Conservation (phyloP, 2,797 vertebrate species). For the Eulemur mongoz region DNA sequence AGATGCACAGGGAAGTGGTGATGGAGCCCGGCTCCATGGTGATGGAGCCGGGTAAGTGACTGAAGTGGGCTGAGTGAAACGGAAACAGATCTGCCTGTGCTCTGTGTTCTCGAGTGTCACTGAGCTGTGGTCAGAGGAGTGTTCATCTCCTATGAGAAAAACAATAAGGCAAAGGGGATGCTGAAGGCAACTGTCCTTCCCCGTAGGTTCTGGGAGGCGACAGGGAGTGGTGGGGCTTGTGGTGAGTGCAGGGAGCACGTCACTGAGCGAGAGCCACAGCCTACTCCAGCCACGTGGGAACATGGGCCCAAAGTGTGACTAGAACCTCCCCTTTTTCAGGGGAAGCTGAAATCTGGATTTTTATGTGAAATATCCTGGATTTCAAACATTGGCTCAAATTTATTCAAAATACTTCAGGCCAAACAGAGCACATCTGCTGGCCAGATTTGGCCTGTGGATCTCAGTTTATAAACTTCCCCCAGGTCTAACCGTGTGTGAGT, state of each 20-base stretch:
- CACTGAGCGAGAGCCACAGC: background rate
- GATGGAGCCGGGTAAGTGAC: background rate
- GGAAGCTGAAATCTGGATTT: background rate
- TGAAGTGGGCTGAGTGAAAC: background rate
- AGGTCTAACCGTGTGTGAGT: background rate
- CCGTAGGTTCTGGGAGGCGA: background rate
- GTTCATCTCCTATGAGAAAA: background rate
- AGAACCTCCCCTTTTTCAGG: background rate
- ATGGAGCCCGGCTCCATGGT: background rate
- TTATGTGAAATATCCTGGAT: background rate
- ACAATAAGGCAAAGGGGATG: background rate
- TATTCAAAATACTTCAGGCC: conserved; percentile 3
- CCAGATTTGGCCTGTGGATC: background rate
- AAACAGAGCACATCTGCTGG: background rate
- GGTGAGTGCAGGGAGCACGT: background rate
- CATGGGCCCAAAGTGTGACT: background rate
- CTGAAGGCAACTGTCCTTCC: background rate
- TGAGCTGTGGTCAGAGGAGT: background rate
- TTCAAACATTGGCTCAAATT: background rate
- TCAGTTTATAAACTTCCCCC: background rate
- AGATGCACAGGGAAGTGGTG: background rate
- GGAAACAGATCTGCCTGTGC: background rate
- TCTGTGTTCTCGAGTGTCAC: background rate
- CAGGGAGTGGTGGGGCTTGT: background rate
- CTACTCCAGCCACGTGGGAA: background rate